Evolutionary conservation across 2,113 vertebrate genomes (phyloP), one percentile per base, ranked within the genome.

Genomic region (Lipophrys pholis): DNA sequence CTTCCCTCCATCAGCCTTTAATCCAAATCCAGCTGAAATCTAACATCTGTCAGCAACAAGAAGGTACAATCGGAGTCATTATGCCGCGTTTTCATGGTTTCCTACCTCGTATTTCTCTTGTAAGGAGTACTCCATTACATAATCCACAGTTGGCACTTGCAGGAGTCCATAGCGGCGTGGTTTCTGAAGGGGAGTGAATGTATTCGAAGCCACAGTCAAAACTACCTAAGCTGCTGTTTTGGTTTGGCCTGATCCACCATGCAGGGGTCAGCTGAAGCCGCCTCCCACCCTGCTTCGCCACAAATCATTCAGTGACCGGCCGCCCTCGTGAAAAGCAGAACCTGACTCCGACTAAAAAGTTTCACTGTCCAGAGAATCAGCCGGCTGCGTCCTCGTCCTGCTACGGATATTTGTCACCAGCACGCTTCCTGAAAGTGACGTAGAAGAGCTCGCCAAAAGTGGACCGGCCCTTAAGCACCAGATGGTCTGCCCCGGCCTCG

Each of bases 51-150:
- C 43, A 51, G 45, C 6, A 48, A 8, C 2, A 36, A 17, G 10
- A 17, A 57, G 49, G 43, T 1, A 36, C 21, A 59, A 53, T 46
- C 10, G 50, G 38, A 73, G 51, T 30, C 21, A 4, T 30, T 30
- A 4, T 30, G 21, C 21, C 4, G 21, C 21, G 21, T 30, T n/a
- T n/a, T n/a, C n/a, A n/a, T n/a, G n/a, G 10, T 41, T 8, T 70
- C 87, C 71, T 87, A 89, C 89, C 87, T 69, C 78, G 30, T 68
- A 83, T 39, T 67, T 80, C 54, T 80, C 60, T 21, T 43, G 59
- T n/a, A 71, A 49, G 46, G 83, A 76, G 78, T 85, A 82, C 66
- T 84, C 85, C 67, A 78, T 82, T 50, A 78, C 61, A 70, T 80
- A 79, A 69, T 85, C 75, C 80, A 89, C 65, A 56, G 41, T n/a